Conservation (phyloP, 2,797 vertebrate species). For the Geotrypetes seraphini region DNA sequence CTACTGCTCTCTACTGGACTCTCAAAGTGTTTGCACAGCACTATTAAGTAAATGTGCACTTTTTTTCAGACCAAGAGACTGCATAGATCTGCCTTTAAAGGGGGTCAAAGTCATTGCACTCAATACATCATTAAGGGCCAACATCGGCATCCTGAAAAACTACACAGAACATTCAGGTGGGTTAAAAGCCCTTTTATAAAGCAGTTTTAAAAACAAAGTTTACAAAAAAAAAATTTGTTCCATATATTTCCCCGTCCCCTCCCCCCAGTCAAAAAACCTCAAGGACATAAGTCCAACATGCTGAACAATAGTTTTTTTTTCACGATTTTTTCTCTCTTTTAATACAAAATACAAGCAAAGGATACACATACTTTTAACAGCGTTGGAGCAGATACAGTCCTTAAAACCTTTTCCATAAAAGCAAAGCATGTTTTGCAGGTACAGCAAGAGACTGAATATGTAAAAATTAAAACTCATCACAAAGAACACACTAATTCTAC, state of each 20-base stretch:
- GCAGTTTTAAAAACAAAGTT: slow-evolving; percentile 71
- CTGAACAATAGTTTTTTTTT: slow-evolving; percentile 58
- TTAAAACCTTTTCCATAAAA: slow-evolving; percentile 50
- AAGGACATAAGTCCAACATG: slow-evolving; percentile 62
- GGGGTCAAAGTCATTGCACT: fast-evolving
- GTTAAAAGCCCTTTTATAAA: slow-evolving; percentile 75
- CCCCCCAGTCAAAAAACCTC: too few species aligned
- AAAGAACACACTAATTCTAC: slow-evolving; percentile 55
- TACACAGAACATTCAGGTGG: slow-evolving; percentile 41
- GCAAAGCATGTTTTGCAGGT: slow-evolving; percentile 57
- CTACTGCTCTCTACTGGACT: fast-evolving
- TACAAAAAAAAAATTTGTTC: slow-evolving; percentile 68
- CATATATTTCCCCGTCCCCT: slow-evolving; percentile 62
- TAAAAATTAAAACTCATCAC: slow-evolving; percentile 58
- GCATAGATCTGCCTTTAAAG: too few species aligned
- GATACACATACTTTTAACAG: slow-evolving; percentile 59
- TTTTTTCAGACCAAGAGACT: too few species aligned
- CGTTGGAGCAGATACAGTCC: slow-evolving; percentile 58
- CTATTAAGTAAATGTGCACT: too few species aligned
- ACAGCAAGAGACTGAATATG: slow-evolving; percentile 59
- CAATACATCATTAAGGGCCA: too few species aligned
- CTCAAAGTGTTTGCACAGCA: fast-evolving
- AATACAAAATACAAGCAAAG: slow-evolving; percentile 71
- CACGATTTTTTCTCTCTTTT: slow-evolving; percentile 44
- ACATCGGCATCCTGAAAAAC: slow-evolving; percentile 38